Evolutionary conservation across 2,113 vertebrate species (phyloP).

Genomic region (Pluvianellus socialis): DNA sequence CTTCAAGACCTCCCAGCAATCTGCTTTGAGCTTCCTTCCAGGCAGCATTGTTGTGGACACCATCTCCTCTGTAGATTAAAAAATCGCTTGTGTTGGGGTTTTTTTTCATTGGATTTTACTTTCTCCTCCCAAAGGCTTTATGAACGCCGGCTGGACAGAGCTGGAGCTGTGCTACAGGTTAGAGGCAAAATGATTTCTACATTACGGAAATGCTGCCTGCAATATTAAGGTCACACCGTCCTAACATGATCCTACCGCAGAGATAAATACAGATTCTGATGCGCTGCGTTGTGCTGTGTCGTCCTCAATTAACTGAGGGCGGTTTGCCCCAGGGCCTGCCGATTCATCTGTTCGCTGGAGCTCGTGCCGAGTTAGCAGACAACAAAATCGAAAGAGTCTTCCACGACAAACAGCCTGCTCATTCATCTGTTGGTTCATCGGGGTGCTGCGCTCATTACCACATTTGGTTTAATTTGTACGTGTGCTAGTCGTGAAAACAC

Average conservation of each 20-base stretch:
- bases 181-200: background rate
- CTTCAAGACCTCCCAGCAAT: background rate
- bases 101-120: background rate
- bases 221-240: background rate
- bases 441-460: background rate
- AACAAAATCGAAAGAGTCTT: background rate
- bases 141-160: background rate
- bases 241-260: background rate
- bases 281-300: background rate
- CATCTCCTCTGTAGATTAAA: background rate
- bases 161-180: background rate
- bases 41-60: background rate
- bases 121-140: background rate
- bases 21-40: background rate
- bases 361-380: background rate
- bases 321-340: background rate
- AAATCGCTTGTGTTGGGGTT: background rate
- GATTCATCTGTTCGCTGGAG: background rate
- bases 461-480: background rate
- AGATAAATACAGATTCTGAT: background rate
- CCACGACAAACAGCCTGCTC: background rate
- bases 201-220: background rate
- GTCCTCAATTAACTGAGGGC: background rate
- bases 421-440: constrained; percentile 18
- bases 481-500: background rate